Evolutionary conservation across 1,140 invertebrate genomes (phyloP), one percentile per base, ranked within the genome.

Genomic region (Acromyrmex heyeri): DNA sequence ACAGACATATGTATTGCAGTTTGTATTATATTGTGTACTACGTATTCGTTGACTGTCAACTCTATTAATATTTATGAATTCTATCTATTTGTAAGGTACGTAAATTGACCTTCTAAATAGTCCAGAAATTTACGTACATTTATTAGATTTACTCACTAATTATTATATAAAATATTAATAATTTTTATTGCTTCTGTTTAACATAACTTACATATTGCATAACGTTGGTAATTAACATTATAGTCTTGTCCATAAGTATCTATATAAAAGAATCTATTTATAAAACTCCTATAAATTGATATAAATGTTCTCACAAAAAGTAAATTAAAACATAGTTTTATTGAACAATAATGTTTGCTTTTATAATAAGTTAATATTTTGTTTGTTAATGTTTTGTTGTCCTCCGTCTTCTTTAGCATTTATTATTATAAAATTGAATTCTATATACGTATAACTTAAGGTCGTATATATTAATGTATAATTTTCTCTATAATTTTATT

Each of bases 31-130:
- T 0, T 38, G 14, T 34, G 5, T 7, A 2, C 21, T 30, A 2
- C 16, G 0, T 83, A 72, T 44, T 27, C 1, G 14, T 0, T 30
- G 0, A 14, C 3, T 34, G 3, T 72, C 8, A 34, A 18, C 0
- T 6, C 18, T 0, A n/a, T 72, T 5, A 0, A 50, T n/a, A 2
- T 72, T 7, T 48, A 53, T 0, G 88, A 90, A 1, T 89, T 82
- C 30, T 50, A 27, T 2, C 21, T 59, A 38, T 12, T 16, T 1
- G 16, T 77, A 3, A 53, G 30, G 88, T 90, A 77, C 0, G 83
- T 70, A 10, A 67, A 21, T 10, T 24, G 6, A 18, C 0, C 10
- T 44, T 44, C 8, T 44, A 44, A 69, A 67, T 18, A 64, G 50
- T 10, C 18, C 6, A 50, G 3, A 10, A 44, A 44, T 44, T 76